A percentile compares a stretch with the other conserved stretches of the same genome.
Evolutionary conservation across 2,888 invertebrate species (phyloP).

Genomic region (Aleiodes testaceus): DNA sequence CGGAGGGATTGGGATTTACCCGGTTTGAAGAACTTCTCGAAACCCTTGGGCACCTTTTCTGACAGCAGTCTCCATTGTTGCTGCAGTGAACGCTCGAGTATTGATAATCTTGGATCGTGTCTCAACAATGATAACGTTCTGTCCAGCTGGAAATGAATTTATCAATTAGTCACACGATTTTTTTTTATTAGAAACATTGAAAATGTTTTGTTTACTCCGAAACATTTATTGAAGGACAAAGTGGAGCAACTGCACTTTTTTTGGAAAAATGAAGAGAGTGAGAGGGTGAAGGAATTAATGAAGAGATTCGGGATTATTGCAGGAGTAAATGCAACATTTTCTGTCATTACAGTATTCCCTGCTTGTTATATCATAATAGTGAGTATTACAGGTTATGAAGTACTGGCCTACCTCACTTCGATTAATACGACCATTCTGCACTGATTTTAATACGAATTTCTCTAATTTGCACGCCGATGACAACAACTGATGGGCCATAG

Average conservation of each 20-base stretch:
- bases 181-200: too few relatives aligned
- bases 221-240: too few relatives aligned
- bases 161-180: background rate
- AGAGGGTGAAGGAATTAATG: background rate
- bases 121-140: conserved; percentile 67
- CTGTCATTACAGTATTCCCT: conserved; percentile 38
- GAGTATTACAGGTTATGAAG: conserved; percentile 59
- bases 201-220: too few relatives aligned
- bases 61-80: conserved; percentile 80
- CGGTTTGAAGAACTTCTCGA: conserved; percentile 92
- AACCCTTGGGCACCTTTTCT: conserved; percentile 91
- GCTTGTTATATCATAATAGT: conserved; percentile 55
- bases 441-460: conserved; percentile 71
- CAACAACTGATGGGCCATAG: conserved; percentile 80
- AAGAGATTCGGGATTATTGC: background rate
- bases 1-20: conserved; percentile 60
- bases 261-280: too few relatives aligned
- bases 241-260: background rate
- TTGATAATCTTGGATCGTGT: conserved; percentile 74
- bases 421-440: conserved; percentile 70
- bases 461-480: conserved; percentile 77
- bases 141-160: conserved; percentile 64
- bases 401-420: conserved; percentile 68
- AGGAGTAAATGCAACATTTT: conserved; percentile 30
- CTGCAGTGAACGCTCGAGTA: conserved; percentile 76